A percentile compares a stretch with the other conserved stretches of the same genome.
Evolutionary conservation across 2,888 invertebrate genomes (phyloP).

Genomic region (Cheilosia urbana): DNA sequence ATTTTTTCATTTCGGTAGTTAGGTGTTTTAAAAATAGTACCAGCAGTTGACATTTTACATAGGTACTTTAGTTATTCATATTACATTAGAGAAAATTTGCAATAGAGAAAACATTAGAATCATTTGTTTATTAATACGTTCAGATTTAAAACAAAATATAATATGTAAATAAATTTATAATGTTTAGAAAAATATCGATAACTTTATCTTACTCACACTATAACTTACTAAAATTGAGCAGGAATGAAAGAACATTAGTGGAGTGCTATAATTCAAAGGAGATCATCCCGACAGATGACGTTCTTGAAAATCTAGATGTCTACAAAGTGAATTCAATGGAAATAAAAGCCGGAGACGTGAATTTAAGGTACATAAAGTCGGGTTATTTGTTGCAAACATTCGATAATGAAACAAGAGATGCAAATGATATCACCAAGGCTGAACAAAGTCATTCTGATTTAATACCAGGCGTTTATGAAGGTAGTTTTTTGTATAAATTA

Average conservation of each 20-base stretch:
- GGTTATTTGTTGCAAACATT: constrained; percentile 78
- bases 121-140: no score
- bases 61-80: no score
- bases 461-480: constrained; percentile 91
- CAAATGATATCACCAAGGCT: constrained; percentile 83
- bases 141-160: no score
- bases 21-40: no score
- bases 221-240: not conserved
- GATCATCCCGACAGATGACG: constrained; percentile 73
- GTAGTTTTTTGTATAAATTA: constrained; percentile 81
- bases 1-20: no score
- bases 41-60: no score
- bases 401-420: constrained; percentile 55
- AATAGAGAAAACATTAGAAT: no score
- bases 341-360: constrained; percentile 74
- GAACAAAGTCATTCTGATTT: constrained; percentile 90
- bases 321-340: constrained; percentile 79
- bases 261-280: constrained; percentile 80
- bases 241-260: constrained; percentile 7
- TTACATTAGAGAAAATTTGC: no score
- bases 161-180: no score
- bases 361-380: constrained; percentile 78
- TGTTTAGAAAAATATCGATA: no score
- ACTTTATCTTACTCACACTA: no score
- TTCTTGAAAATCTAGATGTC: constrained; percentile 78